Evolutionary conservation across 2,888 invertebrate genomes (phyloP), one percentile per base, ranked within the genome.

Genomic region (Eumacrocentrus americanus): DNA sequence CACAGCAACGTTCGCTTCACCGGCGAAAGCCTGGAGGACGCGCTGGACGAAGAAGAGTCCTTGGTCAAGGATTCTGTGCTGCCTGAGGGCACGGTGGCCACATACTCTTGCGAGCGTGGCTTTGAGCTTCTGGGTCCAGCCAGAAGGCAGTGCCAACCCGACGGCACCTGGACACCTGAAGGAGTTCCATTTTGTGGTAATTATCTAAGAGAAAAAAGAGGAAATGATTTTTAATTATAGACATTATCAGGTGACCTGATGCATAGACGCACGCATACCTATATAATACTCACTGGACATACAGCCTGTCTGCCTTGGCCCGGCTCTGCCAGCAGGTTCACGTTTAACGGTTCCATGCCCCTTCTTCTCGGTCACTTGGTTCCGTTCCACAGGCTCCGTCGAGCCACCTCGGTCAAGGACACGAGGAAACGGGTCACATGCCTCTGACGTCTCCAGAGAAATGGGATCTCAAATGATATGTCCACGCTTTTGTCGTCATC

Each of bases 161-260:
- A 89, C 69, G 91, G 91, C 9, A 86, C 86, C 40, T 95, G 95
- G 95, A 81, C 87, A 5, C 95, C 95, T 0, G 92, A 93, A 76
- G 95, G 95, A 59, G 91, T 95, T 70, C 95, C 95, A 4, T 95
- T 95, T 81, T 95, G 95, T 81, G 95, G 95, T 95, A 80, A 92
- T 91, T 88, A 16, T 44, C 29, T 34, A 34, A 16, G 11, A 1
- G 6, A 16, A 29, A 46, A 14, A 40, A 48, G 37, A 22, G 42
- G 35, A 42, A 34, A 53, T 48, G 20, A 23, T 16, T 57, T 42
- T 44, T 6, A 16, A 14, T 7, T 16, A 5, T 7, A 42, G 9
- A 7, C 6, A 6, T 3, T 40, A n/a, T 35, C 9, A n/a, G n/a
- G n/a, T n/a, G n/a, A n/a, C n/a, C n/a, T n/a, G n/a, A n/a, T n/a